phyloP scores from a whole-genome alignment of 1,140 invertebrate species.

The Lepidostoma basale region DNA sequence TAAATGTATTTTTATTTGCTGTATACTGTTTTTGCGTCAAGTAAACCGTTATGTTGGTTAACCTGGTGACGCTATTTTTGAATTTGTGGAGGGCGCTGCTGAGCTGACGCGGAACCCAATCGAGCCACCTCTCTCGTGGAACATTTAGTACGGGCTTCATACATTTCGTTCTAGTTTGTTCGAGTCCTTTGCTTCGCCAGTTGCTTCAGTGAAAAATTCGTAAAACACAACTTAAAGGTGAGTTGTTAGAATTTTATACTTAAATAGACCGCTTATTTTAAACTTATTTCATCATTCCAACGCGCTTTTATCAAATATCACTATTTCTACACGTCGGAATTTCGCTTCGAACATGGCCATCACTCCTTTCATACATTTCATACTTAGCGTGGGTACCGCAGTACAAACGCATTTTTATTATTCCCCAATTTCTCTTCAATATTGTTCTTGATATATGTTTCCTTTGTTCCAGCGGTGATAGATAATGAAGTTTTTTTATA shows the following conservation, averaged over 20 bases:
- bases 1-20: background rate
- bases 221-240: slow-evolving; percentile 63
- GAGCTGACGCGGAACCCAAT: slow-evolving; percentile 54
- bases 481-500: slow-evolving; percentile 36
- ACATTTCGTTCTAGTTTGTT: slow-evolving; percentile 63
- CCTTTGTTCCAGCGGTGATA: slow-evolving; percentile 30
- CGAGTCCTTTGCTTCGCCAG: slow-evolving; percentile 61
- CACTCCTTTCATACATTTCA: slow-evolving; percentile 42
- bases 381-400: slow-evolving; percentile 38
- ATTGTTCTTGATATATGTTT: slow-evolving; percentile 27
- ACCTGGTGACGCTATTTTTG: slow-evolving; percentile 49
- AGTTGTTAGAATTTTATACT: slow-evolving; percentile 56
- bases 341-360: slow-evolving; percentile 62
- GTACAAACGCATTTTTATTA: slow-evolving; percentile 39
- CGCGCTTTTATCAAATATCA: slow-evolving; percentile 50
- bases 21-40: slow-evolving; percentile 21
- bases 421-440: slow-evolving; percentile 29
- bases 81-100: slow-evolving; percentile 35
- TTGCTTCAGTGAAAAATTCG: slow-evolving; percentile 61
- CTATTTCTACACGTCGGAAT: slow-evolving; percentile 61
- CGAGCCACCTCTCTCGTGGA: slow-evolving; percentile 58
- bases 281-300: slow-evolving; percentile 51
- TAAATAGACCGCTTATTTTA: slow-evolving; percentile 51
- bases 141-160: slow-evolving; percentile 63
- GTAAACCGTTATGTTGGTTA: slow-evolving; percentile 26